A percentile compares a stretch with the other conserved stretches of the same genome.
Conservation (phyloP, 2,888 invertebrate genomes). For the Habrosyne pyritoides region DNA sequence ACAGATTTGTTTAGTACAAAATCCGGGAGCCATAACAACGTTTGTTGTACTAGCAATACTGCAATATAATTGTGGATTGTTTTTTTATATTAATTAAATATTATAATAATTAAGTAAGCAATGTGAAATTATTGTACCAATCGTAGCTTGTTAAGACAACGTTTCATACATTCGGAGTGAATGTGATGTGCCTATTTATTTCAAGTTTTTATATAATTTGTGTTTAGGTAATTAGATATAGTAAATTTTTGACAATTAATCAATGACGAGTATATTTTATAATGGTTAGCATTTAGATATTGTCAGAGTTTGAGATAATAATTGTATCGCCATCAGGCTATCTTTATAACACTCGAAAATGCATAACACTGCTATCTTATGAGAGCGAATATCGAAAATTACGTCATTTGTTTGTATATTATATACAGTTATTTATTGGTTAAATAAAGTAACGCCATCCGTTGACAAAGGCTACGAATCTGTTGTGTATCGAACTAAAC, state of each 20-base stretch:
- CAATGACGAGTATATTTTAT: slow-evolving; percentile 60
- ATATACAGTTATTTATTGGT: not conserved
- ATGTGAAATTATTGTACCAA: slow-evolving; percentile 63
- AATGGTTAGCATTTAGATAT: slow-evolving; percentile 48
- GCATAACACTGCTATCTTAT: not conserved
- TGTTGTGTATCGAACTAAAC: too few relatives aligned
- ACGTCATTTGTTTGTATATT: not conserved
- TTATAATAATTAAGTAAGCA: slow-evolving; percentile 53
- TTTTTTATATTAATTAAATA: slow-evolving; percentile 46
- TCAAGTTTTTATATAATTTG: slow-evolving; percentile 67
- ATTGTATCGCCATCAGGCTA: slow-evolving; percentile 25
- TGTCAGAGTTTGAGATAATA: slow-evolving; percentile 38
- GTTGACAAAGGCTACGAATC: too few relatives aligned
- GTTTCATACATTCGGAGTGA: slow-evolving; percentile 67
- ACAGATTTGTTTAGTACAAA: slow-evolving; percentile 68
- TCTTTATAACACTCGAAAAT: not conserved
- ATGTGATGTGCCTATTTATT: slow-evolving; percentile 81
- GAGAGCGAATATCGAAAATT: not conserved
- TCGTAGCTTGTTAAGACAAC: slow-evolving; percentile 60
- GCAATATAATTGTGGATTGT: slow-evolving; percentile 75
- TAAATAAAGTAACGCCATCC: not conserved
- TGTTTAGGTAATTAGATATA: slow-evolving; percentile 64
- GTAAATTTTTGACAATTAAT: slow-evolving; percentile 65
- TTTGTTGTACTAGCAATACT: slow-evolving; percentile 62
- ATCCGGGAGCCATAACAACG: slow-evolving; percentile 66